Percentiles rank a stretch among this genome's conserved stretches.
These are phyloP conservation scores for Temnothorax longispinosus DNA, from an alignment of 1,140 invertebrate species.

Conservation along the genomic window DNA sequence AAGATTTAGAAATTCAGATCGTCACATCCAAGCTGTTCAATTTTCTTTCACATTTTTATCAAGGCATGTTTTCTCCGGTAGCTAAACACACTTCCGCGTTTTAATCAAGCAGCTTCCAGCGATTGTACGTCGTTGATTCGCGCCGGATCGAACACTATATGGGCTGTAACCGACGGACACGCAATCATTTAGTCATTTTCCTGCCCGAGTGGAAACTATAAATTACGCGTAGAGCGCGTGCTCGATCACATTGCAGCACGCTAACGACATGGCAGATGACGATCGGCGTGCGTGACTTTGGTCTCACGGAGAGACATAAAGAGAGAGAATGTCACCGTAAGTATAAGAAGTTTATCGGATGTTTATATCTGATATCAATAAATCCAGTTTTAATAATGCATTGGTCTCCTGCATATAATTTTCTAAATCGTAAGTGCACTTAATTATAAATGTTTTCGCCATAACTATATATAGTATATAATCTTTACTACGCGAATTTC, in stretches of 20 bases:
- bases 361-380: slow-evolving; percentile 47
- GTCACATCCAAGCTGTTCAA: background rate
- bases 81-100: background rate
- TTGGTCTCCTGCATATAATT: background rate
- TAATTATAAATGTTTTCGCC: slow-evolving; percentile 16
- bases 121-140: slow-evolving; percentile 38
- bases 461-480: background rate
- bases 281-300: slow-evolving; percentile 72
- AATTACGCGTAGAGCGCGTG: slow-evolving; percentile 73
- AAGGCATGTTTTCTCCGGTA: background rate
- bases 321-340: slow-evolving; percentile 50
- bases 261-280: slow-evolving; percentile 74
- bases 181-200: slow-evolving; percentile 74
- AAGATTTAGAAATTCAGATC: background rate
- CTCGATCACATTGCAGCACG: slow-evolving; percentile 76
- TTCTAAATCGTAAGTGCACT: background rate
- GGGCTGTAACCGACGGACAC: slow-evolving; percentile 59
- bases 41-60: background rate
- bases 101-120: slow-evolving; percentile 30
- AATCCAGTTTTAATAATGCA: slow-evolving; percentile 13
- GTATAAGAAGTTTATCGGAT: slow-evolving; percentile 13
- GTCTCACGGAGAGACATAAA: slow-evolving; percentile 30
- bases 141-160: slow-evolving; percentile 54
- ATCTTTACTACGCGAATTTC: background rate
- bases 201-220: slow-evolving; percentile 68